Percentiles rank a stretch among this genome's conserved stretches.
These are phyloP conservation scores for Neocrepidodera transversa DNA, from an alignment of 2,888 invertebrate species.

Conservation along the genomic window DNA sequence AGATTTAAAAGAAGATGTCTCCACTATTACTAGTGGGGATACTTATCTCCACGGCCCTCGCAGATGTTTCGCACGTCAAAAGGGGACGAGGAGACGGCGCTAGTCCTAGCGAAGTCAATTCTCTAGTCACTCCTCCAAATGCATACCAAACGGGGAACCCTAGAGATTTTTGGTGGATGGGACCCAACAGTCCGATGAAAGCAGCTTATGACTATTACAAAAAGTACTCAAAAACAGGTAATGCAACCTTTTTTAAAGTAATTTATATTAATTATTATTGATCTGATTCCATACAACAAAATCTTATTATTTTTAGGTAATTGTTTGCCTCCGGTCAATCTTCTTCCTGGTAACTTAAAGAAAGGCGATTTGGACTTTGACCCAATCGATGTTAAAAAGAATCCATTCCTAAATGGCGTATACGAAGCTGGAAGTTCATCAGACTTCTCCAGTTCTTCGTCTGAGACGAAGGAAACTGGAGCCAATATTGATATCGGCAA, in stretches of 20 bases:
- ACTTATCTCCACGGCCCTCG: constrained; percentile 45
- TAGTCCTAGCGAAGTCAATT: constrained; percentile 46
- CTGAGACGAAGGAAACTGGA: constrained; percentile 25
- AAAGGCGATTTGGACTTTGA: constrained; percentile 15
- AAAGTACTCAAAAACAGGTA: constrained; percentile 53
- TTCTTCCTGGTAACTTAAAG: constrained; percentile 14
- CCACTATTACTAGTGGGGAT: constrained; percentile 56
- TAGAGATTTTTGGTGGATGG: constrained; percentile 70
- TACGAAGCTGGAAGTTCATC: constrained; percentile 32
- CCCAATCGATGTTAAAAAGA: constrained; percentile 43
- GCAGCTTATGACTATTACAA: constrained; percentile 58
- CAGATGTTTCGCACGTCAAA: constrained; percentile 51
- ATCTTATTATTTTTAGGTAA: constrained; percentile 19
- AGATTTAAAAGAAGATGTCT: constrained; percentile 46
- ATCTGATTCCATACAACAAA: no score
- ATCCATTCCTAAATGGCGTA: constrained; percentile 43
- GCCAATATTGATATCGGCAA: no score
- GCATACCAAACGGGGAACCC: constrained; percentile 50
- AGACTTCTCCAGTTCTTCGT: constrained; percentile 23
- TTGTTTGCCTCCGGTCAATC: constrained; percentile 37
- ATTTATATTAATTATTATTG: no score
- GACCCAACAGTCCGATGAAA: constrained; percentile 66
- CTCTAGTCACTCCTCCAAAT: constrained; percentile 33
- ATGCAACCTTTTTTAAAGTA: no score
- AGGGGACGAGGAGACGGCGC: constrained; percentile 47